Evolutionary conservation across 2,113 vertebrate species (phyloP).

Genomic region (Bubo scandiacus): DNA sequence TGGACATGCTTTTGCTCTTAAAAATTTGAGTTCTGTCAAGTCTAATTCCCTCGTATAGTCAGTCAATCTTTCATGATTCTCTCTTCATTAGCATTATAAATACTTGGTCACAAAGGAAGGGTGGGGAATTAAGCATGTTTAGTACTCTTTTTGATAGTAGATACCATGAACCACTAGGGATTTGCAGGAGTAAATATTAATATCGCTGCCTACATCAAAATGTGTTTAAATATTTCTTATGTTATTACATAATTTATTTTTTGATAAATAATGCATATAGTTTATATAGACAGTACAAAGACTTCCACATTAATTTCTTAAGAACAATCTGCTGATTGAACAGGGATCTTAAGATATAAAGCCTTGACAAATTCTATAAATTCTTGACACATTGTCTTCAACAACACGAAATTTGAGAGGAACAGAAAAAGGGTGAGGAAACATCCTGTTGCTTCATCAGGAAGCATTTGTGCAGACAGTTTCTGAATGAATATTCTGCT

Average conservation of each 20-base stretch:
- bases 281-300: not conserved
- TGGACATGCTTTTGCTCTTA: not conserved
- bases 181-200: not conserved
- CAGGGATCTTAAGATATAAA: not conserved
- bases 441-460: not conserved
- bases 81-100: not conserved
- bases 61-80: not conserved
- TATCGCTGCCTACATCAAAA: not conserved
- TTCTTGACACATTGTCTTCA: not conserved
- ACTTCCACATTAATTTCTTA: not conserved
- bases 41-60: not conserved
- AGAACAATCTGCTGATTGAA: not conserved
- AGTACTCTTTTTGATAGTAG: not conserved
- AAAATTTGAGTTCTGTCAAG: not conserved
- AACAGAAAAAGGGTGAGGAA: not conserved
- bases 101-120: not conserved
- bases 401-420: not conserved
- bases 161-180: not conserved
- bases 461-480: not conserved
- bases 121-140: not conserved
- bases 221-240: not conserved
- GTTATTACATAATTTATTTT: not conserved
- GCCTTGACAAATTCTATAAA: not conserved
- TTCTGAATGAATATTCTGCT: not conserved
- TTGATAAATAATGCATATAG: not conserved